Percentiles rank a stretch among this genome's conserved stretches.
Conservation (phyloP, 2,113 vertebrate genomes). For the Nerophis ophidion region DNA sequence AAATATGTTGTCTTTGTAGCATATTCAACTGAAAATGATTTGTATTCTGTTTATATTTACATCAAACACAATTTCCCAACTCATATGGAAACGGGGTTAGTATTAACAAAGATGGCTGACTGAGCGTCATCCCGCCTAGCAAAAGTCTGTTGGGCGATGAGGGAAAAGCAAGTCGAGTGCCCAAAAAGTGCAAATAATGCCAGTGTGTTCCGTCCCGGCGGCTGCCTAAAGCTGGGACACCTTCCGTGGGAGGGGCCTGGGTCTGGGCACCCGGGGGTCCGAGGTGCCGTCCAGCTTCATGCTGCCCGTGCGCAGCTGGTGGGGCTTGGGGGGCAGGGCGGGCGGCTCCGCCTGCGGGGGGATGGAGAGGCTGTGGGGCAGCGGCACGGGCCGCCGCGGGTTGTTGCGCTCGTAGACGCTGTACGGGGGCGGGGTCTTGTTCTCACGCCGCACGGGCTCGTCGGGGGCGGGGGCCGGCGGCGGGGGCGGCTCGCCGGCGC, state of each 20-base stretch:
- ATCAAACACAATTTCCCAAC: too few species aligned
- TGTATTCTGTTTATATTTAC: too few species aligned
- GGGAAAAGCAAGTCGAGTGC: conserved; percentile 47
- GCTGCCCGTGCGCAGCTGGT: conserved; percentile 77
- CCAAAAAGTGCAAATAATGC: conserved; percentile 72
- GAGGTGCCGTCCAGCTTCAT: conserved; percentile 81
- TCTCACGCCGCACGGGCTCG: conserved; percentile 85
- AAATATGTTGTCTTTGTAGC: too few species aligned
- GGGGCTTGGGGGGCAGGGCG: conserved; percentile 90
- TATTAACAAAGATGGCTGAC: too few species aligned
- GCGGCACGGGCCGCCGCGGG: conserved; percentile 83
- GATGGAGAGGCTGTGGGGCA: conserved; percentile 91
- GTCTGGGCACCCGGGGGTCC: conserved; percentile 78
- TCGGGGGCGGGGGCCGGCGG: conserved; percentile 73
- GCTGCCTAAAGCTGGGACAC: conserved; percentile 91
- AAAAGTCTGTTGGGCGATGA: conserved; percentile 52
- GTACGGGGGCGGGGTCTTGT: conserved; percentile 92
- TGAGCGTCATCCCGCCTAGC: conserved; percentile 51
- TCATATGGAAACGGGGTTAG: too few species aligned
- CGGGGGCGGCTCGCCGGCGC: conserved; percentile 63
- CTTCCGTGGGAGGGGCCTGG: conserved; percentile 89
- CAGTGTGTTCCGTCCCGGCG: conserved; percentile 45
- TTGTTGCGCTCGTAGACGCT: conserved; percentile 88
- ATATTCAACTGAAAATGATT: too few species aligned
- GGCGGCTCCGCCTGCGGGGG: conserved; percentile 79